Conservation (phyloP, 2,113 vertebrate genomes). For the Falcunculus frontatus region DNA sequence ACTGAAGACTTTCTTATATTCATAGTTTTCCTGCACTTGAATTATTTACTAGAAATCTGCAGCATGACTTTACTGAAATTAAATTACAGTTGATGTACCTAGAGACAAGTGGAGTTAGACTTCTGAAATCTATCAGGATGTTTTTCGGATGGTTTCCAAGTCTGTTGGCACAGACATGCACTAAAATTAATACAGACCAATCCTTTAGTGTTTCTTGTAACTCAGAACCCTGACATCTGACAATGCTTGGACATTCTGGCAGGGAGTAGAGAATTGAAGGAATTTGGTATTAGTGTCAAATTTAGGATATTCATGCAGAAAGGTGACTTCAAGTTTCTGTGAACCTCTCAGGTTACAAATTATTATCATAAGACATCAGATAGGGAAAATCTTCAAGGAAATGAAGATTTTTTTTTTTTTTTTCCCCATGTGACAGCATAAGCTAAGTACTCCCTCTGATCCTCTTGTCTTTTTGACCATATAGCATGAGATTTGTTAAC, state of each 20-base stretch:
- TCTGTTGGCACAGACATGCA: not conserved
- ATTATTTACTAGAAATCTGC: not conserved
- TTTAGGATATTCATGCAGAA: not conserved
- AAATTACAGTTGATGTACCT: not conserved
- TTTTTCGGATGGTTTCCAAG: not conserved
- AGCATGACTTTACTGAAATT: not conserved
- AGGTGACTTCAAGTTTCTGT: not conserved
- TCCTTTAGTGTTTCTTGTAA: not conserved
- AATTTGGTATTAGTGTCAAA: not conserved
- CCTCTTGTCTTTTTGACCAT: not conserved
- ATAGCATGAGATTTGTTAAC: not conserved
- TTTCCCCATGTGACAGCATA: not conserved
- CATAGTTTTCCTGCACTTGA: not conserved
- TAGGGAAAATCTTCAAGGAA: not conserved
- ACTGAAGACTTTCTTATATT: not conserved
- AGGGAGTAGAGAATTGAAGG: not conserved
- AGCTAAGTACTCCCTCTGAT: not conserved
- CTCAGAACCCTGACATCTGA: not conserved
- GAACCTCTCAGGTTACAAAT: not conserved
- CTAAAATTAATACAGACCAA: not conserved
- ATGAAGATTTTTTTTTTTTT: not conserved
- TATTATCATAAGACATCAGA: not conserved
- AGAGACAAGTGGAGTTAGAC: not conserved
- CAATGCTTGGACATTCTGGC: not conserved
- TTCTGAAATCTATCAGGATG: not conserved